Evolutionary conservation across 2,113 vertebrate species (phyloP), one percentile per base, ranked within the genome.

Genomic region (Nesospiza acunhae): DNA sequence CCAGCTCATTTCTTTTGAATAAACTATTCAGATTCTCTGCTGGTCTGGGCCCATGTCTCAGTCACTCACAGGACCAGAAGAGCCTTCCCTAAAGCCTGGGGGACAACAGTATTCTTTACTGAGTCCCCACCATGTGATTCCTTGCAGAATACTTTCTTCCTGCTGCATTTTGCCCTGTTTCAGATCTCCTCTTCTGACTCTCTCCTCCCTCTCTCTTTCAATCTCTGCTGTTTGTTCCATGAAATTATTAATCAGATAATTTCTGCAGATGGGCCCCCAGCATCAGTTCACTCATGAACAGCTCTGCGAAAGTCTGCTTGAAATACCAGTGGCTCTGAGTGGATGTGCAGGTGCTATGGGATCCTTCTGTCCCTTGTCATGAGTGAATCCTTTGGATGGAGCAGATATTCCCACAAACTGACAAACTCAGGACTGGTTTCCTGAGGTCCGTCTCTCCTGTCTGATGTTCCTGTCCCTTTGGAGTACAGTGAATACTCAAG

Each of bases 231-330:
- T 81, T 92, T 70, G 10, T 84, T 94, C 80, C 78, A 26, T 46
- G 24, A 89, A 94, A 81, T 64, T 78, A 60, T 81, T 88, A 33
- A 89, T 72, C 49, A 84, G 52, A 53, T 52, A 68, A 84, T 96
- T 90, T 74, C 47, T 44, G 46, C 41, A 92, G 58, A 78, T 0
- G 3, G 60, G n/a, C 84, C 39, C 41, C 0, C 0, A 63, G 60
- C 69, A 78, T 56, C 86, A 75, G 68, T 56, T 93, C 73, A 39
- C 62, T 88, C 56, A 49, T 70, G 22, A 85, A 73, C 58, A 77
- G 53, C 19, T 85, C 78, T 63, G 10, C 67, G 39, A 77, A 84
- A 72, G 10, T 81, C 49, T 92, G 52, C 64, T 68, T 92, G 80
- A 93, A 94, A 90, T 68, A 67, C n/a, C 42, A 94, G 68, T 26